These are phyloP conservation scores for Colossoma macropomum DNA, from an alignment of 2,113 vertebrate species.

Conservation along the genomic window DNA sequence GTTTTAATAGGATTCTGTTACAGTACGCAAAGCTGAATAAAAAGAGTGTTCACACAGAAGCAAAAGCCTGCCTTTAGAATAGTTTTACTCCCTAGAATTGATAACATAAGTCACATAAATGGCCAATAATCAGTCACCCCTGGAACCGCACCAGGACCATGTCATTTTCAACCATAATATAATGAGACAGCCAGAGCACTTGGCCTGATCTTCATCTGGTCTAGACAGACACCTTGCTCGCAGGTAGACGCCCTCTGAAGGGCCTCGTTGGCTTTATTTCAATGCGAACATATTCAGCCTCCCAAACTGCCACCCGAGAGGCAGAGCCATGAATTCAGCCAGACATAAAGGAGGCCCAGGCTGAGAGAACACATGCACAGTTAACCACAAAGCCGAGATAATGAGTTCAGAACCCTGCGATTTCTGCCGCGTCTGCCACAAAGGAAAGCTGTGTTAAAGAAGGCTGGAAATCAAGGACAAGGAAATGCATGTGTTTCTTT, in stretches of 20 bases:
- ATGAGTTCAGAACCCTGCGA: slow-evolving; percentile 9
- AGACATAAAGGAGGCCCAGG: neutral
- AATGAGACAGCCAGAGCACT: neutral
- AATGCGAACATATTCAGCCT: neutral
- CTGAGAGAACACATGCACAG: neutral
- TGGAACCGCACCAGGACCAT: neutral
- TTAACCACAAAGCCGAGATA: slow-evolving; percentile 15
- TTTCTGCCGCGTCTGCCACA: neutral
- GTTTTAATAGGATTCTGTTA: neutral
- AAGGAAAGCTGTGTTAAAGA: slow-evolving; percentile 13
- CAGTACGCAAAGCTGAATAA: neutral
- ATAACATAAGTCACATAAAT: neutral
- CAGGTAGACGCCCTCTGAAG: slow-evolving; percentile 1
- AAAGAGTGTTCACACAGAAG: neutral
- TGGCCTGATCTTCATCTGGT: neutral
- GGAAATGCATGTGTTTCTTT: neutral
- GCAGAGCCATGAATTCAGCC: neutral
- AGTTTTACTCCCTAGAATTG: neutral
- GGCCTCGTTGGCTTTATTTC: neutral
- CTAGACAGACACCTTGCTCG: neutral
- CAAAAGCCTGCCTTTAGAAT: neutral
- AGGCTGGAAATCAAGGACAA: neutral
- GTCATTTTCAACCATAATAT: neutral
- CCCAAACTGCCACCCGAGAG: neutral
- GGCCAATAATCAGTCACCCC: neutral